Base-by-base conservation (phyloP, 1,140 invertebrate species). In the Drosophila varians region DNA sequence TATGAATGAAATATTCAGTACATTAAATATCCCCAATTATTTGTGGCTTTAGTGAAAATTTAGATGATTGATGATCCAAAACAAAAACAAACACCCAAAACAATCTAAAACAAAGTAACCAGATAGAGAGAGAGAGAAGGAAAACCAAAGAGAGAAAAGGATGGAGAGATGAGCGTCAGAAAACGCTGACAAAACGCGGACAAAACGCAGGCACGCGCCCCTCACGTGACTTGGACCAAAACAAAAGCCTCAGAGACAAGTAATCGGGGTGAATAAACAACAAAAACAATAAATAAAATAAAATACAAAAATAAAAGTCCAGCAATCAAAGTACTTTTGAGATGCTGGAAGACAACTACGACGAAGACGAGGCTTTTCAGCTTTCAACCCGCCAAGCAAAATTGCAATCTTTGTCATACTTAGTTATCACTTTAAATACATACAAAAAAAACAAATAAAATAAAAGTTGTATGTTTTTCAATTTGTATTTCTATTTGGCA, bases 161-260 rank as follows among this genome's bases (percentile, higher is more conserved):
- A 21, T 21, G 21, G 21, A 21, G 2, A 2, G 21, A 21, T 2
- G 21, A 2, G 21, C 21, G 21, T 21, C 21, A 21, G 21, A 21
- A 21, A 21, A 21, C 21, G 21, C 21, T 21, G 21, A 21, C 21
- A 21, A 26, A 3, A 12, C n/a, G 8, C n/a, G 43, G 14, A 18
- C 38, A 42, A 8, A 42, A 7, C 16, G 14, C 31, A 19, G 23
- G 62, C 62, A 66, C 62, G 62, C 62, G 61, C 48, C 2, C 21
- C 12, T 66, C 62, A 66, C 62, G 62, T 66, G 62, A 66, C 62
- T 65, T 66, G 14, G 28, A 28, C 58, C 60, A 64, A 47, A 65
- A 62, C 61, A 65, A 66, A 42, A 40, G 45, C 56, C 21, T 23
- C 49, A 60, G 36, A 28, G 36, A 26, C 23, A 43, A 62, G 42